A percentile compares a stretch with the other conserved stretches of the same genome.
phyloP scores from a whole-genome alignment of 2,888 invertebrate species.

The Girardia tigrina region DNA sequence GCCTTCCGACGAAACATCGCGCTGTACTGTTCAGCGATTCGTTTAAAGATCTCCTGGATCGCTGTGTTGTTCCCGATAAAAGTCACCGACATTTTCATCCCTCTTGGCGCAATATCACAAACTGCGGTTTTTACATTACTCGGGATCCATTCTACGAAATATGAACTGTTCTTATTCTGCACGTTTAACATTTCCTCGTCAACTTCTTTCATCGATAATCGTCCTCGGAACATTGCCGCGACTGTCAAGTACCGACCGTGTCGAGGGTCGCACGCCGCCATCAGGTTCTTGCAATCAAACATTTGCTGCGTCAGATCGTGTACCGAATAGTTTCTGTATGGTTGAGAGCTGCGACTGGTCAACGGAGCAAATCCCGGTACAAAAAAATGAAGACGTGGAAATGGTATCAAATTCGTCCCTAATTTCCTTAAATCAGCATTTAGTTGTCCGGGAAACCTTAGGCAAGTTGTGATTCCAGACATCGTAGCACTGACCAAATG shows the following conservation, averaged over 20 bases:
- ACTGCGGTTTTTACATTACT: conserved; percentile 76
- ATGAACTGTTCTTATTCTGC: conserved; percentile 74
- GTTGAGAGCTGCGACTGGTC: conserved; percentile 31
- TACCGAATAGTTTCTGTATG: conserved; percentile 33
- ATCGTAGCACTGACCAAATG: conserved; percentile 37
- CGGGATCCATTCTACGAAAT: conserved; percentile 73
- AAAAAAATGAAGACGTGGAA: conserved; percentile 37
- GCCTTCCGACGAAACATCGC: conserved; percentile 59
- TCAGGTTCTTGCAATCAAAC: conserved; percentile 37
- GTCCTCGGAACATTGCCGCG: conserved; percentile 34
- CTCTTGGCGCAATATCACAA: conserved; percentile 74
- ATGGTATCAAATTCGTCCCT: conserved; percentile 37
- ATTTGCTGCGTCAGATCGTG: conserved; percentile 37
- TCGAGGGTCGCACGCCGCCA: conserved; percentile 37
- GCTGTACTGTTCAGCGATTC: conserved; percentile 39
- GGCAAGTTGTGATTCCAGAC: conserved; percentile 37
- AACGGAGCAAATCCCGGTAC: conserved; percentile 37
- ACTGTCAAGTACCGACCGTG: conserved; percentile 36
- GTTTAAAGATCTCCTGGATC: conserved; percentile 39
- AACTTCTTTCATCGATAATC: conserved; percentile 35
- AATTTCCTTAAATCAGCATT: conserved; percentile 37
- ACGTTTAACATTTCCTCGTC: conserved; percentile 74
- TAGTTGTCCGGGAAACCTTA: conserved; percentile 36
- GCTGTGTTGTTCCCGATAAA: conserved; percentile 56
- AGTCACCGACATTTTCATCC: conserved; percentile 72